Conservation (phyloP, 2,113 vertebrate species). For the Zosterops pallidus region DNA sequence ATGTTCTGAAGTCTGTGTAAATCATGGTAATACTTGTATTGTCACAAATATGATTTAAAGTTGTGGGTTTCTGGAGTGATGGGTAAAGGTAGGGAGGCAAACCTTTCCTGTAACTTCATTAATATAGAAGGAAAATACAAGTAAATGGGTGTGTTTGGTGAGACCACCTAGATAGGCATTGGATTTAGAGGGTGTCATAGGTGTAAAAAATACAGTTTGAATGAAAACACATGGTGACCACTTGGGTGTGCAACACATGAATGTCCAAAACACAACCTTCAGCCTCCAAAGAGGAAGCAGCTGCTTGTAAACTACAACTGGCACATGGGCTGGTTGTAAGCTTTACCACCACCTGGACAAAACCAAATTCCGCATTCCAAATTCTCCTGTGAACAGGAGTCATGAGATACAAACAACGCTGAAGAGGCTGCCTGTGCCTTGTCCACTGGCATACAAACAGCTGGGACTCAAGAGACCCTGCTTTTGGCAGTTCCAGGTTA, state of each 20-base stretch:
- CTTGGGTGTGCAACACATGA: accelerated
- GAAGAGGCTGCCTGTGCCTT: background rate
- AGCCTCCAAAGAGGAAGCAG: background rate
- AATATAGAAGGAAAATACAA: background rate
- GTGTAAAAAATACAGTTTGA: background rate
- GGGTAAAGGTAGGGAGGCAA: background rate
- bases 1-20: background rate
- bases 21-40: accelerated
- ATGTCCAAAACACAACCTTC: background rate
- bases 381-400: background rate
- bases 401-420: accelerated
- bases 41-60: background rate
- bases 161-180: background rate
- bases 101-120: background rate
- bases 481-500: background rate
- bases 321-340: accelerated
- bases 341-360: background rate
- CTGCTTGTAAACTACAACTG: background rate
- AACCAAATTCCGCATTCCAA: accelerated
- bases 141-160: background rate
- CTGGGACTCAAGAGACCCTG: background rate
- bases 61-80: background rate
- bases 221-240: background rate
- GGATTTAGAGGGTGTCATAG: background rate
- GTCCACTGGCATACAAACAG: accelerated